Evolutionary conservation across 2,113 vertebrate genomes (phyloP).

Genomic region (Canis aureus): DNA sequence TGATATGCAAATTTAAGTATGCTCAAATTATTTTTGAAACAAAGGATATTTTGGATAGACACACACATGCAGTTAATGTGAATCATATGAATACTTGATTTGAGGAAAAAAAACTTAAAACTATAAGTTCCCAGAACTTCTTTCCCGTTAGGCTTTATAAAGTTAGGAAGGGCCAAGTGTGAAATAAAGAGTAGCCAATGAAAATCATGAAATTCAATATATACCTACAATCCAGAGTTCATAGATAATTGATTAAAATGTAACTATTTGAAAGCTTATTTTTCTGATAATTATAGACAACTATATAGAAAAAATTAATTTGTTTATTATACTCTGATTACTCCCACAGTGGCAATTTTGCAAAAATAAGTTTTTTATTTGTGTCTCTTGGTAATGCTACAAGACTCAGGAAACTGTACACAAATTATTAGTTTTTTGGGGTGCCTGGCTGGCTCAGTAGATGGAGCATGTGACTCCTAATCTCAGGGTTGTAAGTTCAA

Average conservation of each 20-base stretch:
- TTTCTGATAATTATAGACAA: background rate
- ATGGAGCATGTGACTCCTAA: background rate
- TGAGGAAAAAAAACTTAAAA: background rate
- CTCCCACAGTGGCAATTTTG: background rate
- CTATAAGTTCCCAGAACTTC: background rate
- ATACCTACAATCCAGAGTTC: background rate
- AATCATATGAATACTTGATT: background rate
- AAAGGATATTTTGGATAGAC: background rate
- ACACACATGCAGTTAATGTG: background rate
- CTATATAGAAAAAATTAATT: background rate
- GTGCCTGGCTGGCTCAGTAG: background rate
- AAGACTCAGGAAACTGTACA: background rate
- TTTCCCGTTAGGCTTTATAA: background rate
- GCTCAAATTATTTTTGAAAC: slow-evolving; percentile 15
- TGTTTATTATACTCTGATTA: background rate
- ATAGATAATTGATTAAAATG: background rate
- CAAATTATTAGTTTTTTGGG: background rate
- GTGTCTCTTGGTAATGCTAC: background rate
- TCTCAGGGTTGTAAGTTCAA: background rate
- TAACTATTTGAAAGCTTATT: background rate
- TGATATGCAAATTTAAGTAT: background rate
- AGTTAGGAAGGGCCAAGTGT: background rate
- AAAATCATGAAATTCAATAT: background rate
- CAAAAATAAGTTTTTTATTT: background rate
- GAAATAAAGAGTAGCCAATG: background rate